Evolutionary conservation across 2,888 invertebrate genomes (phyloP).

Genomic region (Gisinianus flammeolus): DNA sequence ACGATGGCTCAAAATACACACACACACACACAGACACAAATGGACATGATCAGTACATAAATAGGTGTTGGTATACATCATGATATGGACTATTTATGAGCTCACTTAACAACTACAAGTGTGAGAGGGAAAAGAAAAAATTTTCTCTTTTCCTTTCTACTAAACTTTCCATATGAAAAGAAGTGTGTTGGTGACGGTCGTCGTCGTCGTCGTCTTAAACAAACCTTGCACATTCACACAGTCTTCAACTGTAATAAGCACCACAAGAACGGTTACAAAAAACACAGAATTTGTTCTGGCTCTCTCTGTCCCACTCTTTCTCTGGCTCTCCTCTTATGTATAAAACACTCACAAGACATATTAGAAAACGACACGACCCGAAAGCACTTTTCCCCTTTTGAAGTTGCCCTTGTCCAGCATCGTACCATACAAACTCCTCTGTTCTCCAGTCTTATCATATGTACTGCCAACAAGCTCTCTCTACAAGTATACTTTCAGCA

Average conservation of each 20-base stretch:
- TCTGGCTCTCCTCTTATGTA: neutral
- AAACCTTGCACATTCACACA: no score
- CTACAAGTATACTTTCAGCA: neutral
- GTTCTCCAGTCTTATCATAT: no score
- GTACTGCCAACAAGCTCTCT: no score
- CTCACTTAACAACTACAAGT: slow-evolving; percentile 27
- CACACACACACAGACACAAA: no score
- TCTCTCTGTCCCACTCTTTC: no score
- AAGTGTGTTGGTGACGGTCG: no score
- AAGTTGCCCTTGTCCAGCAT: neutral
- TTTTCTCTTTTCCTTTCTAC: neutral
- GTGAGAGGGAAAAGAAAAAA: neutral
- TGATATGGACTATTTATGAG: slow-evolving; percentile 33
- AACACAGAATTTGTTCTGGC: no score
- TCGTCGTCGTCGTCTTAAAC: no score
- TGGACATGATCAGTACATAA: neutral
- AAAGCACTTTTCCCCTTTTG: neutral
- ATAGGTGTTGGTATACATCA: no score
- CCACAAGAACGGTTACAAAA: no score
- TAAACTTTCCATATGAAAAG: slow-evolving; percentile 1
- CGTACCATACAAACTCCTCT: neutral
- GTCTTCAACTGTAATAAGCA: no score
- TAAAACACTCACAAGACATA: neutral
- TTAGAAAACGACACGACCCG: neutral
- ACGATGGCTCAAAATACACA: no score